A percentile compares a stretch with the other conserved stretches of the same genome.
Evolutionary conservation across 2,797 vertebrate genomes (phyloP).

Genomic region (Picus viridis): DNA sequence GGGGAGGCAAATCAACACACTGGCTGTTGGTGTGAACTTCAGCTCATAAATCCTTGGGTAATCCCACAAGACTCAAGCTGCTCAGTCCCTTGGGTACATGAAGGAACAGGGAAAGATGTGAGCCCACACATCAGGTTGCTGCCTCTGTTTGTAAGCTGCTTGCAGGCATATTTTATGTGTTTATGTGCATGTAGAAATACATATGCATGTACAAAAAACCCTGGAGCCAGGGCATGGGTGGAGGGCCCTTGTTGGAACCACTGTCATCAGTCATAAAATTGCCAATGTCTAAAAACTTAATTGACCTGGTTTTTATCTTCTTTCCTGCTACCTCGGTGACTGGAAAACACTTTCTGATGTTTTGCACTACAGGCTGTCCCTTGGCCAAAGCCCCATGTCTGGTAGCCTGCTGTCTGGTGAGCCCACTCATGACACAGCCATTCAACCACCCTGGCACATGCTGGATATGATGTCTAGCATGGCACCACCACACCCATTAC

Average conservation of each 20-base stretch:
- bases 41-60: not conserved
- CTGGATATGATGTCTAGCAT: rapidly evolving
- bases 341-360: not conserved
- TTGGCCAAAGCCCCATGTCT: not conserved
- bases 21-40: not conserved
- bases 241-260: not conserved
- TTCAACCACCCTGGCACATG: rapidly evolving
- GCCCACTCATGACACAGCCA: not conserved
- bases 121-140: not conserved
- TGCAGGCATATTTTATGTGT: not conserved
- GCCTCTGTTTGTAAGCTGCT: not conserved
- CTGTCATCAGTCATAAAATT: not conserved
- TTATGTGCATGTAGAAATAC: not conserved
- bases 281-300: not conserved
- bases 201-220: not conserved
- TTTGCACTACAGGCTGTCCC: not conserved
- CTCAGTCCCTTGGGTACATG: not conserved
- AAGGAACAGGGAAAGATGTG: not conserved
- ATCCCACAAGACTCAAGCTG: rapidly evolving
- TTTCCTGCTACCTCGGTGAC: not conserved
- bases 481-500: not conserved
- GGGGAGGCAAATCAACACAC: rapidly evolving
- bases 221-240: not conserved
- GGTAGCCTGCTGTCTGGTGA: not conserved
- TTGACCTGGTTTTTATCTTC: not conserved